A percentile compares a stretch with the other conserved stretches of the same genome.
Evolutionary conservation across 1,140 invertebrate species (phyloP).

Genomic region (Zaprionus africanus): DNA sequence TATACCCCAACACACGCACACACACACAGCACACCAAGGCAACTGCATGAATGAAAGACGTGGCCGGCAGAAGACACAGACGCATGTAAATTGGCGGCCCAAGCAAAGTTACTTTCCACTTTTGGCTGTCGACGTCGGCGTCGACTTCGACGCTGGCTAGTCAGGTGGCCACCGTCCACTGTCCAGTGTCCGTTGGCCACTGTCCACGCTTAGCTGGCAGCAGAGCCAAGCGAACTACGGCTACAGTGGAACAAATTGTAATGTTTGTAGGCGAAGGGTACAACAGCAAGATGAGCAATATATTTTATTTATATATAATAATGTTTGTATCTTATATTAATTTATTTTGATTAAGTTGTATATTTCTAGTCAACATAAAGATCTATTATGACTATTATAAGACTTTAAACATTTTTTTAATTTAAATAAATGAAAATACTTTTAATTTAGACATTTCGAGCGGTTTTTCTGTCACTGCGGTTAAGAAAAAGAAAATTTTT

Average conservation of each 20-base stretch:
- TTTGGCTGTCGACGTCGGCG: slow-evolving; percentile 44
- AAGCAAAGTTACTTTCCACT: slow-evolving; percentile 72
- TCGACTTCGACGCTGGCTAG: slow-evolving; percentile 2
- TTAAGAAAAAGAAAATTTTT: too few species aligned
- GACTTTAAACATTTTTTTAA: too few species aligned
- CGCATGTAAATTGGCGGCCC: slow-evolving; percentile 70
- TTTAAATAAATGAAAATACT: too few species aligned
- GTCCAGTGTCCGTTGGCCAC: slow-evolving; percentile 47
- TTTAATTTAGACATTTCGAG: too few species aligned
- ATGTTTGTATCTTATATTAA: too few species aligned
- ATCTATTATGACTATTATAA: too few species aligned
- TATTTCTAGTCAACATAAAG: too few species aligned
- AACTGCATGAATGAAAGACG: slow-evolving; percentile 41
- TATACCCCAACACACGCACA: slow-evolving; percentile 12
- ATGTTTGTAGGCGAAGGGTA: background rate
- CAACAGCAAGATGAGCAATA: background rate
- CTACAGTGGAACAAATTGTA: slow-evolving; percentile 21
- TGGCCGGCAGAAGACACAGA: slow-evolving; percentile 35
- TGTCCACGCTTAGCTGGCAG: background rate
- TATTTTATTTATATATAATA: background rate
- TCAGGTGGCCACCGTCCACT: slow-evolving; percentile 53
- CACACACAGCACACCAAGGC: background rate
- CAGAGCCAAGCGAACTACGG: slow-evolving; percentile 46
- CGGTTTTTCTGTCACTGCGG: too few species aligned
- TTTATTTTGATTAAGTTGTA: background rate